Evolutionary conservation across 2,888 invertebrate species (phyloP).

Genomic region (Machimus rusticus): DNA sequence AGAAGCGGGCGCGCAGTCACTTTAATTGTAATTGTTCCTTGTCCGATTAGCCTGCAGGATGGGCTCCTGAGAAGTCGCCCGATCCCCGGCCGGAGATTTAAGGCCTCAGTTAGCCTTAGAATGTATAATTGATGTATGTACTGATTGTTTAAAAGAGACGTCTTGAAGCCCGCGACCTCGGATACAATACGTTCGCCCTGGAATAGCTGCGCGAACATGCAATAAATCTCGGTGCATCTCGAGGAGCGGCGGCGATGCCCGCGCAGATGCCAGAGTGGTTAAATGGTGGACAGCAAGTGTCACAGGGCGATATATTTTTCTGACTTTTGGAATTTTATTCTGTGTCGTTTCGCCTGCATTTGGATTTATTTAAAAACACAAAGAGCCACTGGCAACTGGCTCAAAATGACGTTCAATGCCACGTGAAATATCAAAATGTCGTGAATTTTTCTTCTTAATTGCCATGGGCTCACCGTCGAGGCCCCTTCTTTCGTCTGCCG

Average conservation of each 20-base stretch:
- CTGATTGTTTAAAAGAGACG: slow-evolving; percentile 42
- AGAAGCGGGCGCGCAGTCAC: slow-evolving; percentile 9
- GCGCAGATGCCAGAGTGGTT: slow-evolving; percentile 29
- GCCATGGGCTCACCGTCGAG: neutral
- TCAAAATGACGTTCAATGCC: slow-evolving; percentile 35
- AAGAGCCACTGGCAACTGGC: slow-evolving; percentile 25
- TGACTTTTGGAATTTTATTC: slow-evolving; percentile 39
- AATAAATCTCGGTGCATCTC: slow-evolving; percentile 35
- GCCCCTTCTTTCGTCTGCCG: neutral
- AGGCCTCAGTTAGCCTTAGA: slow-evolving; percentile 27
- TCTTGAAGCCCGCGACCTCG: slow-evolving; percentile 20
- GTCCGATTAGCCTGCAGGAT: slow-evolving; percentile 25
- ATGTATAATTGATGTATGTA: slow-evolving; percentile 43
- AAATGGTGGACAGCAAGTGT: slow-evolving; percentile 40
- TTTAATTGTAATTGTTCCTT: slow-evolving; percentile 33
- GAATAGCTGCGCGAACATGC: slow-evolving; percentile 24
- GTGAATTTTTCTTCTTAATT: slow-evolving; percentile 35
- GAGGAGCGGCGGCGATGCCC: neutral
- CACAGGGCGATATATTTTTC: slow-evolving; percentile 30
- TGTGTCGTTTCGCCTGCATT: slow-evolving; percentile 23
- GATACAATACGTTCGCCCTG: slow-evolving; percentile 29
- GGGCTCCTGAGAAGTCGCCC: neutral
- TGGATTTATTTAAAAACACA: slow-evolving; percentile 29
- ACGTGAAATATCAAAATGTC: slow-evolving; percentile 33
- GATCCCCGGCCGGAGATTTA: slow-evolving; percentile 11